A percentile compares a stretch with the other conserved stretches of the same genome.
Conservation (phyloP, 2,797 vertebrate species). For the Takifugu ocellatus region DNA sequence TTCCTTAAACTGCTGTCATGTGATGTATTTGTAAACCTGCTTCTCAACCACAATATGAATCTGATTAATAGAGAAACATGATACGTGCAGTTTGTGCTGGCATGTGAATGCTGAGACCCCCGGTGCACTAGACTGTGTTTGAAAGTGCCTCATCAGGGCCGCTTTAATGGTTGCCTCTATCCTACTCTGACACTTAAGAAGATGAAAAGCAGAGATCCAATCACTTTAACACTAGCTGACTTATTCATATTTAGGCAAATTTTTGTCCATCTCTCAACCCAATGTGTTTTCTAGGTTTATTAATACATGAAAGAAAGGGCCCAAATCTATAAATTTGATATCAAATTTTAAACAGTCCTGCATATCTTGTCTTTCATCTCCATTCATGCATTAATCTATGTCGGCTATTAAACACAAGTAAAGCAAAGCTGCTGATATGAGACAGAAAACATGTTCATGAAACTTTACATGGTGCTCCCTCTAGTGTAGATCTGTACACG, state of each 20-base stretch:
- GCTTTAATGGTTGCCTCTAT: slow-evolving; percentile 59
- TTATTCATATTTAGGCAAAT: slow-evolving; percentile 79
- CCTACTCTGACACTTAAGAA: slow-evolving; percentile 62
- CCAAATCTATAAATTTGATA: slow-evolving; percentile 76
- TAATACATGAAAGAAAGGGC: slow-evolving; percentile 80
- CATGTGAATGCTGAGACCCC: slow-evolving; percentile 10
- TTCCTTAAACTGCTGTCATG: too few species aligned
- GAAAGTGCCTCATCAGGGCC: slow-evolving; percentile 43
- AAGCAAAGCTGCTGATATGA: slow-evolving; percentile 35
- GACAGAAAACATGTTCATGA: slow-evolving; percentile 40
- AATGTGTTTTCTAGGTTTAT: slow-evolving; percentile 73
- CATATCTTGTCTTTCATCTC: slow-evolving; percentile 76
- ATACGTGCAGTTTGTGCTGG: background rate
- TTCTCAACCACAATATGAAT: too few species aligned
- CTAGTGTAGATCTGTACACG: slow-evolving; percentile 46
- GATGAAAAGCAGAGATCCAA: slow-evolving; percentile 75
- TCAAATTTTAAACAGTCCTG: slow-evolving; percentile 74
- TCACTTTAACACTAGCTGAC: slow-evolving; percentile 74
- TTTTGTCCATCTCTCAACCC: slow-evolving; percentile 71
- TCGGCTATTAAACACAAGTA: slow-evolving; percentile 49
- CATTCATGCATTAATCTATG: slow-evolving; percentile 60
- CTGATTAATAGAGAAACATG: too few species aligned
- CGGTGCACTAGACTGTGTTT: slow-evolving; percentile 17
- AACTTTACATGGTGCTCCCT: slow-evolving; percentile 22
- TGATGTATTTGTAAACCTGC: too few species aligned